Base-by-base conservation (phyloP, 2,797 vertebrate genomes). In the Euphonia xanthogaster region DNA sequence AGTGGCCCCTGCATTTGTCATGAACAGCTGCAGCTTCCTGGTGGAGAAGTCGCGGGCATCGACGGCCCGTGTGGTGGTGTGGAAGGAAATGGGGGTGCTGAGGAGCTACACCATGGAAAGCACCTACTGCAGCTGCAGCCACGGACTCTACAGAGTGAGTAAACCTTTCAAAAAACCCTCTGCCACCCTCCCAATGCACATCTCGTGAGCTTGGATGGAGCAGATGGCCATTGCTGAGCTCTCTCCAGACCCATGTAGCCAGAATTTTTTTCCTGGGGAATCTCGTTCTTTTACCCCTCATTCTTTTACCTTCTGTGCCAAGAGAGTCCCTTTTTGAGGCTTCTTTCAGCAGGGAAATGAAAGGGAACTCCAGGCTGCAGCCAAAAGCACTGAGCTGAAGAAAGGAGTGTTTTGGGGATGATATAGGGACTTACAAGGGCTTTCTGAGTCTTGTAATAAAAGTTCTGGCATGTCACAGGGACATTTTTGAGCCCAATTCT, bases 61-160 rank as follows among this genome's bases (percentile, higher is more conserved):
- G 1, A 99, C 99, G 0, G 99, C 99, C 2, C 97, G 99, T 10
- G 98, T 99, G 35, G 99, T 99, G 58, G 98, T 99, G 14, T 99
- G 99, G 99, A 98, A 98, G 82, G 99, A 99, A 92, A 98, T 99
- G 65, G 98, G 99, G 0, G 98, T 99, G 27, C 94, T 98, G 70
- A 98, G 98, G 82, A 99, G 99, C 97, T 99, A 99, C 90, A 99
- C 99, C 79, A 99, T 99, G 99, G 99, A 99, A 87, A 99, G 98
- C 94, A 99, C 99, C 5, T 99, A 98, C 97, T 99, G 99, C 4
- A 99, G 99, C 58, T 99, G 98, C 53, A 98, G 98, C 97, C 99
- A 99, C 9, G 99, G 99, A 4, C 97, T 98, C 73, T 99, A 99
- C 94, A 98, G 99, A 98, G 99, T 99, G 91, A 70, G 98, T 90